These are phyloP conservation scores for Hydrocynus forskahlii DNA, from an alignment of 2,797 vertebrate species.

Conservation along the genomic window DNA sequence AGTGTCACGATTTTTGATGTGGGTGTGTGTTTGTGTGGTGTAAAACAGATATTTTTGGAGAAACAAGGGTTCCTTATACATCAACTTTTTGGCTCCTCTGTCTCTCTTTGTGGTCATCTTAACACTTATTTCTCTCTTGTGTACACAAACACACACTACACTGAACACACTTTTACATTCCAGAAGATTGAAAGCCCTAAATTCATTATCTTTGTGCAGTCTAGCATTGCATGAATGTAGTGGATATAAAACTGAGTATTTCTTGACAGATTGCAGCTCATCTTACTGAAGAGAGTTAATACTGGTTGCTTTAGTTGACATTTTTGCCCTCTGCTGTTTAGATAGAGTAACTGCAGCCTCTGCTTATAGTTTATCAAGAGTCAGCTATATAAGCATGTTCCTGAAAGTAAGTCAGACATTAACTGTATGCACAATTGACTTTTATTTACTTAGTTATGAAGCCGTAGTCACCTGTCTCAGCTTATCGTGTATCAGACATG, in stretches of 20 bases:
- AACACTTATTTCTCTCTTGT: neutral
- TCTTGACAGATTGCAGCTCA: neutral
- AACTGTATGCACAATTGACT: too few species aligned
- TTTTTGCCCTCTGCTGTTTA: conserved; percentile 46
- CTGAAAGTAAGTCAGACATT: neutral
- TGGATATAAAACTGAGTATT: neutral
- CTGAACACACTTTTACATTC: neutral
- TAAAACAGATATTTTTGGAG: too few species aligned
- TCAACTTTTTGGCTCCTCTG: too few species aligned
- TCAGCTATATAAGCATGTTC: neutral
- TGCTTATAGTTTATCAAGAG: neutral
- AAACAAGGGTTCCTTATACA: too few species aligned
- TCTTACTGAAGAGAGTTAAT: neutral
- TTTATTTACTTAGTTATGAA: neutral
- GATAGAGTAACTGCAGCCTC: neutral
- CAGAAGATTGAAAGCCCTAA: neutral
- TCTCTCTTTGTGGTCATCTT: neutral
- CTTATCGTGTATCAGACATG: neutral
- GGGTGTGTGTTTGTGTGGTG: too few species aligned
- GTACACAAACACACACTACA: neutral
- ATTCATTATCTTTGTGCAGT: neutral
- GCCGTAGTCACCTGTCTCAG: neutral
- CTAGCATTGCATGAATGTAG: neutral
- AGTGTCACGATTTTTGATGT: neutral
- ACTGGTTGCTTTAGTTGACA: neutral